Evolutionary conservation across 2,888 invertebrate species (phyloP), one percentile per base, ranked within the genome.

Genomic region (Lasioglossum calceatum): DNA sequence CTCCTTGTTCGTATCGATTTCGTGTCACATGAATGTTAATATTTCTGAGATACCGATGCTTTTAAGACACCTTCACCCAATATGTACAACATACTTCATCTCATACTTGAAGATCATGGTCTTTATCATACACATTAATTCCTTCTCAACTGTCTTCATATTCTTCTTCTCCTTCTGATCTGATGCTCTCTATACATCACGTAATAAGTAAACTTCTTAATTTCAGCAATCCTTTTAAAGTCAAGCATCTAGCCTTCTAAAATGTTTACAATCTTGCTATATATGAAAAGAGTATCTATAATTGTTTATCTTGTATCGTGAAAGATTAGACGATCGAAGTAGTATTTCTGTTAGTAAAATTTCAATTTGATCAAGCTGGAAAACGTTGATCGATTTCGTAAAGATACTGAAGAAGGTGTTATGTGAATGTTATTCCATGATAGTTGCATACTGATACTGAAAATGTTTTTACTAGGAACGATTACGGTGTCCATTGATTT

Each of bases 371-470:
- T 39, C 12, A 23, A 27, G 42, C 39, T 64, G 36, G 67, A 19
- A 16, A 36, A 16, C 47, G 47, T 23, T 36, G 44, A 71, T 78
- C 12, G 42, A 27, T 77, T 23, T 16, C 23, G 77, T 32, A 36
- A 44, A 67, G n/a, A 44, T 42, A 39, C 16, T 79, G 47, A 83
- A 58, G 78, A 86, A 85, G 80, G 81, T 81, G 85, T 88, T 86
- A 87, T 78, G 77, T 73, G 47, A 74, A 82, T 64, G 64, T 82
- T 82, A 75, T 80, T 78, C 81, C 84, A 83, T 85, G 85, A 86
- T 54, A 77, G 74, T 78, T 82, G 77, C 73, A 86, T 78, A 90
- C 92, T 92, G 94, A 94, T 94, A 94, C 94, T 94, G 94, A 94
- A 94, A 94, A 93, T 94, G 92, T 92, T 89, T 88, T 85, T 81